phyloP scores from a whole-genome alignment of 2,113 vertebrate genomes.

The Ellobius talpinus region DNA sequence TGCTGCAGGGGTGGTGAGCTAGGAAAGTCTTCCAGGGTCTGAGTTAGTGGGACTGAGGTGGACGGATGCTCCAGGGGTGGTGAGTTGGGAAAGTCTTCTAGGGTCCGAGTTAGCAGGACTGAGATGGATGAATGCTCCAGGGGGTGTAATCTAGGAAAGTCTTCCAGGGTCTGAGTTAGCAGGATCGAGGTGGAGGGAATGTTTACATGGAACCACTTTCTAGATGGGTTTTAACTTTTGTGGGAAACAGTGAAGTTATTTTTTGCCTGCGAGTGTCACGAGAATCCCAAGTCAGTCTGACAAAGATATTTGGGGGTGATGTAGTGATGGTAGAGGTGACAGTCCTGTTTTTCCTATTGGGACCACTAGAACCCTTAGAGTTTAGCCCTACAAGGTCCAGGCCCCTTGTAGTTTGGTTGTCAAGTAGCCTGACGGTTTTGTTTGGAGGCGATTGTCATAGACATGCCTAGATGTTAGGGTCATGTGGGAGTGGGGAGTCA shows the following conservation, averaged over 20 bases:
- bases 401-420: not conserved
- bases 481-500: not conserved
- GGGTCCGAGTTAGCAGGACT: not conserved
- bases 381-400: not conserved
- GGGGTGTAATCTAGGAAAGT: not conserved
- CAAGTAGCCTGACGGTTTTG: not conserved
- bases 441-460: not conserved
- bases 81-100: not conserved
- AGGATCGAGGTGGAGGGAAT: not conserved
- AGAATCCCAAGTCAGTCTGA: not conserved
- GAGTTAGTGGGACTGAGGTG: too few relatives aligned
- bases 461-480: not conserved
- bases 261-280: conserved; percentile 6
- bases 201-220: not conserved
- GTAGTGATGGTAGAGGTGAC: not conserved
- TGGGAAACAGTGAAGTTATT: not conserved
- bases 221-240: not conserved
- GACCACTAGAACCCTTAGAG: not conserved
- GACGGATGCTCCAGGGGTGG: too few relatives aligned
- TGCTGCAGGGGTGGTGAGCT: not conserved
- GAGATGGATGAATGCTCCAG: too few relatives aligned
- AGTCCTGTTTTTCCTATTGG: not conserved
- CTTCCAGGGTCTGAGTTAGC: not conserved
- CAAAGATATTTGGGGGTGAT: not conserved
- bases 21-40: not conserved